Percentiles rank a stretch among this genome's conserved stretches.
These are phyloP conservation scores for Macropodus opercularis DNA, from an alignment of 2,797 vertebrate species.

Conservation along the genomic window DNA sequence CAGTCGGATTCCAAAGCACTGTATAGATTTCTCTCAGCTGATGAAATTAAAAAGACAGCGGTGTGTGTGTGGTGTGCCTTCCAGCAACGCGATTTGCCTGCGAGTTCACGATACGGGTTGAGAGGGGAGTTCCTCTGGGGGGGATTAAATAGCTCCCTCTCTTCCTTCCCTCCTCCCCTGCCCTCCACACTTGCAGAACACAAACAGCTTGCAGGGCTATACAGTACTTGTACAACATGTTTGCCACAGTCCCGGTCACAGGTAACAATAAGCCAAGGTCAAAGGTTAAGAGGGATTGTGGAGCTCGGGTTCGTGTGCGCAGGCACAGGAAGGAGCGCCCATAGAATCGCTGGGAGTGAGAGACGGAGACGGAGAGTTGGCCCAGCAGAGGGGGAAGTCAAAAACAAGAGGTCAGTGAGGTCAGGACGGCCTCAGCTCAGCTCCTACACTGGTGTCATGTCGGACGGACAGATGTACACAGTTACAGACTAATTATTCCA, in stretches of 20 bases:
- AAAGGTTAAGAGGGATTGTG: slow-evolving; percentile 83
- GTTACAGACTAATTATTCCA: slow-evolving; percentile 11
- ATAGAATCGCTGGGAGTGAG: slow-evolving; percentile 62
- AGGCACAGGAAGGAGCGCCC: slow-evolving; percentile 63
- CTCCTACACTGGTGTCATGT: slow-evolving; percentile 12
- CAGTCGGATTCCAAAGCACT: slow-evolving; percentile 77
- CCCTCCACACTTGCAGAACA: slow-evolving; percentile 77
- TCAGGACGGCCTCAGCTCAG: slow-evolving; percentile 17
- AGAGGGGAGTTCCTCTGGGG: slow-evolving; percentile 88
- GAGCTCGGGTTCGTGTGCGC: slow-evolving; percentile 69
- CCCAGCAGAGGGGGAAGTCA: slow-evolving; percentile 43
- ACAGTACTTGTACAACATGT: slow-evolving; percentile 72
- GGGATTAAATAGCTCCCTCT: slow-evolving; percentile 86
- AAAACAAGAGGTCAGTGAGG: slow-evolving; percentile 38
- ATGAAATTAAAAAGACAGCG: slow-evolving; percentile 89
- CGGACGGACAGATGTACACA: slow-evolving; percentile 1
- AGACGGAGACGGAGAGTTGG: slow-evolving; percentile 48
- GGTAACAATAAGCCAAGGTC: slow-evolving; percentile 82
- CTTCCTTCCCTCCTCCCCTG: slow-evolving; percentile 78
- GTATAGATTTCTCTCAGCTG: slow-evolving; percentile 87
- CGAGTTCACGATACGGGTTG: slow-evolving; percentile 87
- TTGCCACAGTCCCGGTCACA: slow-evolving; percentile 79
- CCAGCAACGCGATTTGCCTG: slow-evolving; percentile 84
- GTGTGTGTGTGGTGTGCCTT: slow-evolving; percentile 85
- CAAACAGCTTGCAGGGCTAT: slow-evolving; percentile 83